Evolutionary conservation across 2,888 invertebrate species (phyloP).

Genomic region (Deroplatys truncata): DNA sequence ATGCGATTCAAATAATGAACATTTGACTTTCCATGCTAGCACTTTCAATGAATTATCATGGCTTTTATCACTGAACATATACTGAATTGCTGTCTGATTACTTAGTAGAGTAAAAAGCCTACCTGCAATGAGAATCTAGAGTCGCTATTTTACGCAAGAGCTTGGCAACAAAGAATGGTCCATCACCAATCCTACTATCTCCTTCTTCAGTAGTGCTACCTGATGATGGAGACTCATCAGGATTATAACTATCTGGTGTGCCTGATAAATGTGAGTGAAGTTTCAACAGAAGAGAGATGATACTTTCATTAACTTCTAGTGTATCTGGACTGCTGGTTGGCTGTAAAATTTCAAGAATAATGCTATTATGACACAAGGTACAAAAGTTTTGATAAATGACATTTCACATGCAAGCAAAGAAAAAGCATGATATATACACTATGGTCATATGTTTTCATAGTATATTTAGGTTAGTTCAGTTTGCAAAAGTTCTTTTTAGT

Average conservation of each 20-base stretch:
- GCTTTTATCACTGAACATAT: no score
- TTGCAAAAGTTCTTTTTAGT: neutral
- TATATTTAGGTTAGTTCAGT: no score
- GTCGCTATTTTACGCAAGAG: constrained; percentile 71
- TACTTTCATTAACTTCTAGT: constrained; percentile 75
- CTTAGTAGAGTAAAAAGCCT: neutral
- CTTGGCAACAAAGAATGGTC: constrained; percentile 79
- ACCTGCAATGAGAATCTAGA: constrained; percentile 61
- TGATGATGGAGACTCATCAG: constrained; percentile 40
- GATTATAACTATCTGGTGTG: constrained; percentile 70
- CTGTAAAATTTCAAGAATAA: neutral
- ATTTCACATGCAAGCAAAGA: no score
- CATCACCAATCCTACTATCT: constrained; percentile 68
- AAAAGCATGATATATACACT: no score
- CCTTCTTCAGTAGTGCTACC: constrained; percentile 40
- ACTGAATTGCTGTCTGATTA: no score
- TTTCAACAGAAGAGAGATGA: constrained; percentile 83
- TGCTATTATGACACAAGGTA: neutral
- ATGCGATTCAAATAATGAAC: neutral
- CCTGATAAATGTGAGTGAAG: constrained; percentile 87
- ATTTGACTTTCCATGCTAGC: neutral
- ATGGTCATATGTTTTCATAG: no score
- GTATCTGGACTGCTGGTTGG: constrained; percentile 35
- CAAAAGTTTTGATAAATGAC: no score
- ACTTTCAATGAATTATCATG: neutral